phyloP scores from a whole-genome alignment of 2,113 vertebrate species.

The Labeo rohita region DNA sequence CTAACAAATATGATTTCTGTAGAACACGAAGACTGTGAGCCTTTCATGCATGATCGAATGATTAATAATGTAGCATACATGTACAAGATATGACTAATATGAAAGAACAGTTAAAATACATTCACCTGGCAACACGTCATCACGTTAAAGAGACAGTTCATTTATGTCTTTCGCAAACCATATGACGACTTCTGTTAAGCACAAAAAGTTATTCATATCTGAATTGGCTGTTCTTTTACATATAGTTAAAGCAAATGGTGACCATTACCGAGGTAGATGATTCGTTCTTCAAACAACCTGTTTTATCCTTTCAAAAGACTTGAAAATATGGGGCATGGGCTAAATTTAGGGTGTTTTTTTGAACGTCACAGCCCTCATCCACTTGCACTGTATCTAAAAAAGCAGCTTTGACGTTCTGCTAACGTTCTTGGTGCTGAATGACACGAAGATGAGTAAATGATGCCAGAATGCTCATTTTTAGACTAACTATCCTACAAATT shows the following conservation, averaged over 20 bases:
- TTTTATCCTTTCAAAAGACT: not conserved
- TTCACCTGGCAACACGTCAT: not conserved
- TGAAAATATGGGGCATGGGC: not conserved
- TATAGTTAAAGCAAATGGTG: not conserved
- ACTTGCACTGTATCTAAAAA: not conserved
- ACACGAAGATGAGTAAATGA: not conserved
- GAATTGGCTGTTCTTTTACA: not conserved
- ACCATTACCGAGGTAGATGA: not conserved
- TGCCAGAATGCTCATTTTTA: not conserved
- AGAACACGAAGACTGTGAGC: not conserved
- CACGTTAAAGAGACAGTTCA: not conserved
- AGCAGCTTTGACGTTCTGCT: not conserved
- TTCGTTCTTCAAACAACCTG: not conserved
- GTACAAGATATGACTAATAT: not conserved
- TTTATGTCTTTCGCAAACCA: not conserved
- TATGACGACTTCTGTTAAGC: not conserved
- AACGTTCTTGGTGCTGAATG: not conserved
- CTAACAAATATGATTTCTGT: too few species aligned
- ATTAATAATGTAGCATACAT: not conserved
- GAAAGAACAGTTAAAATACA: not conserved
- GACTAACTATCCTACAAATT: not conserved
- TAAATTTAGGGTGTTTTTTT: not conserved
- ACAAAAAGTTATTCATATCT: not conserved
- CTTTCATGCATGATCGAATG: not conserved
- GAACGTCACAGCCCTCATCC: not conserved